These are phyloP conservation scores for Shinisaurus crocodilurus DNA, from an alignment of 2,113 vertebrate species.

Conservation along the genomic window DNA sequence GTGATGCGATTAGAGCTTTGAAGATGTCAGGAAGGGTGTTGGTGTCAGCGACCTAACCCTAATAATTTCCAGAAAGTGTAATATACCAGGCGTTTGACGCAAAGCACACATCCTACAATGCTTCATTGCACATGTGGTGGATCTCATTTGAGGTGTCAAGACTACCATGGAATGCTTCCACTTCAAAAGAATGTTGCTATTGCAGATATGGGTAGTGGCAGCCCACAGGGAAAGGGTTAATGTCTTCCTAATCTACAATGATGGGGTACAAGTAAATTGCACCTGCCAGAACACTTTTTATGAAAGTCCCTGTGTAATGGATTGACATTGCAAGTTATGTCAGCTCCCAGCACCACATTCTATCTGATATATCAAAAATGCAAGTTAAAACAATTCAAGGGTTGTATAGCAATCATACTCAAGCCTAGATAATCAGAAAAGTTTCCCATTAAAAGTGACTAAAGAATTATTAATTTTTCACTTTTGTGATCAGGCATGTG, in stretches of 20 bases:
- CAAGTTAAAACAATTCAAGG: constrained; percentile 7
- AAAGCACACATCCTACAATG: neutral
- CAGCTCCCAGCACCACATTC: neutral
- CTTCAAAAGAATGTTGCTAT: neutral
- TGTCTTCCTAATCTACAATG: constrained; percentile 4
- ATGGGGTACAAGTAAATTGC: neutral
- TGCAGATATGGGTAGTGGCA: neutral
- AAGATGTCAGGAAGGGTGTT: neutral
- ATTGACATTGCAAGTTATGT: constrained; percentile 10
- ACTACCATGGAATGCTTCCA: neutral
- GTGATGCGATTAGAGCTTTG: neutral
- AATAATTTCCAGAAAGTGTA: neutral
- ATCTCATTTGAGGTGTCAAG: rapidly evolving
- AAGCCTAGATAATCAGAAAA: neutral
- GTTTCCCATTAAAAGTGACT: constrained; percentile 3
- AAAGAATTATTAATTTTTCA: constrained; percentile 5
- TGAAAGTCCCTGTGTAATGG: neutral
- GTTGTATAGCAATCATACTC: neutral
- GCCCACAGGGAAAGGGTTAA: neutral
- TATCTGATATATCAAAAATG: neutral
- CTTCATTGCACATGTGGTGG: neutral
- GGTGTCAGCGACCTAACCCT: neutral
- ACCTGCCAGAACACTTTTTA: neutral
- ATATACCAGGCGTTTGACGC: constrained; percentile 17
- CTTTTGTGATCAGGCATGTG: neutral